Evolutionary conservation across 2,888 invertebrate species (phyloP).

Genomic region (Chloroclysta siterata): DNA sequence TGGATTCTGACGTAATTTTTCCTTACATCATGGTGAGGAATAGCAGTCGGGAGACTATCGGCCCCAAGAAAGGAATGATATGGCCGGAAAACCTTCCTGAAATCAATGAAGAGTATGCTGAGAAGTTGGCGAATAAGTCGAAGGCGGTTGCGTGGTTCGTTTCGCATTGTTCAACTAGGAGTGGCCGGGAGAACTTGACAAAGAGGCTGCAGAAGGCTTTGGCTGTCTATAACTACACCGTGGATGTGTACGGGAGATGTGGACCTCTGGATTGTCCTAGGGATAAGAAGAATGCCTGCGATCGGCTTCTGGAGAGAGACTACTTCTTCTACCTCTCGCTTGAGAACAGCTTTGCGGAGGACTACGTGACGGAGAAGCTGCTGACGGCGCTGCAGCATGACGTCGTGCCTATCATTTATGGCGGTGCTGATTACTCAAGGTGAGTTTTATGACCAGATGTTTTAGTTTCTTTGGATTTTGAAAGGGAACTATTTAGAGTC

Average conservation of each 20-base stretch:
- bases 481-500: too few relatives aligned
- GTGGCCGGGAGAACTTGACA: constrained; percentile 56
- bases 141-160: constrained; percentile 79
- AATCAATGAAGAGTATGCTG: constrained; percentile 48
- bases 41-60: constrained; percentile 56
- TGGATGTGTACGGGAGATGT: constrained; percentile 85
- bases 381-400: constrained; percentile 84
- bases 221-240: constrained; percentile 49
- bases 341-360: constrained; percentile 89
- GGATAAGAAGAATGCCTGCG: constrained; percentile 53
- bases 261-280: constrained; percentile 66
- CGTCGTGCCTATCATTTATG: constrained; percentile 88
- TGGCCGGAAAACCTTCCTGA: constrained; percentile 51
- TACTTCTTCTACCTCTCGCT: constrained; percentile 90
- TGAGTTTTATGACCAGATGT: constrained; percentile 39
- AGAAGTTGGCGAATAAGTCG: constrained; percentile 60
- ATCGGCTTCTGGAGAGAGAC: constrained; percentile 72
- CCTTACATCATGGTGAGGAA: constrained; percentile 66
- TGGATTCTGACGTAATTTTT: constrained; percentile 71
- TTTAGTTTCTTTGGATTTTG: not conserved
- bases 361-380: constrained; percentile 85
- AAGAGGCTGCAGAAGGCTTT: constrained; percentile 55
- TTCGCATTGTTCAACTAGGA: constrained; percentile 65
- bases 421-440: constrained; percentile 87
- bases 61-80: constrained; percentile 60